Evolutionary conservation across 2,797 vertebrate species (phyloP).

Genomic region (Cuculus canorus): DNA sequence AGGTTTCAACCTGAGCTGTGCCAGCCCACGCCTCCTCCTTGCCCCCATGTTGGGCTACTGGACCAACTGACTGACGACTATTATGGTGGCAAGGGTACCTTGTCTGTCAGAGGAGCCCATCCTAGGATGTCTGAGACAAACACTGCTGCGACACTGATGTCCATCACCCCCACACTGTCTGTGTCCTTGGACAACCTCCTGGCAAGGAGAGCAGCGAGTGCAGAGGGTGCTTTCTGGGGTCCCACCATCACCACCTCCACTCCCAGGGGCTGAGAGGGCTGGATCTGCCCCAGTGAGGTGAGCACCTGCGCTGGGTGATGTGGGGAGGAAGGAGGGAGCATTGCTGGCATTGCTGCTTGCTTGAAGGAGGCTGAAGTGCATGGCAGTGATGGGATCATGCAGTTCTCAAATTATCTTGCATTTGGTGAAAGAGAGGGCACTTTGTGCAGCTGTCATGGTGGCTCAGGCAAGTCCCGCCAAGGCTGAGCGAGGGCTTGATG

Average conservation of each 20-base stretch:
- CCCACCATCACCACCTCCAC: neutral
- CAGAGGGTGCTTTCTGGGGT: neutral
- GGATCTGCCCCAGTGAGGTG: neutral
- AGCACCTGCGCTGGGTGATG: rapidly evolving
- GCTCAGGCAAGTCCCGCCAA: neutral
- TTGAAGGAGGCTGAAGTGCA: neutral
- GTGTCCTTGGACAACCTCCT: neutral
- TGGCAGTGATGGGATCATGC: rapidly evolving
- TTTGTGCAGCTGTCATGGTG: neutral
- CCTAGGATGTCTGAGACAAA: rapidly evolving
- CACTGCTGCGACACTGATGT: rapidly evolving
- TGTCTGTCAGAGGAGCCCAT: neutral
- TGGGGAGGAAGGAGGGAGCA: neutral
- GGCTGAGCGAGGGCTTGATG: rapidly evolving
- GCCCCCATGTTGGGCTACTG: rapidly evolving
- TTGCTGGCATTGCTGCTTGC: neutral
- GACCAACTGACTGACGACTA: rapidly evolving
- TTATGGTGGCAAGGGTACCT: rapidly evolving
- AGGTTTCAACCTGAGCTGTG: neutral
- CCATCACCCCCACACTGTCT: neutral
- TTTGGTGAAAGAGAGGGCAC: neutral
- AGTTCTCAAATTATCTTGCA: rapidly evolving
- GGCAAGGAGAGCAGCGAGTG: rapidly evolving
- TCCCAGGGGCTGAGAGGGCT: neutral
- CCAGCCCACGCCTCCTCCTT: rapidly evolving